A percentile compares a stretch with the other conserved stretches of the same genome.
Conservation (phyloP, 1,140 invertebrate species). For the Sinonovacula constricta region DNA sequence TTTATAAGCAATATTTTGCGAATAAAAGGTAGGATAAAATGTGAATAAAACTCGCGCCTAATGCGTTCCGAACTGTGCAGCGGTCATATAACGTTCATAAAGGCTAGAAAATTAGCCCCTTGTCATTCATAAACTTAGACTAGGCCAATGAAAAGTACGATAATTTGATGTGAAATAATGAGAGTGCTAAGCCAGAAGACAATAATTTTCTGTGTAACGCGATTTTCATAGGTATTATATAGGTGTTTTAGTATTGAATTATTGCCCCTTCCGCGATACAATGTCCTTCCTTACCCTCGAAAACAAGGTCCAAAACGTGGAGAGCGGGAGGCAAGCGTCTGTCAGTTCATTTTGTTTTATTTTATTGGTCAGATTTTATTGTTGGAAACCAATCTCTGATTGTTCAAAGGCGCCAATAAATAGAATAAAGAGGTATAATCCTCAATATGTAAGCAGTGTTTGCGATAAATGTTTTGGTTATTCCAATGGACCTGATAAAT, state of each 20-base stretch:
- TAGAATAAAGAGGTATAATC: no score
- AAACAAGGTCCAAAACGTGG: background rate
- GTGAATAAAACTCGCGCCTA: conserved; percentile 26
- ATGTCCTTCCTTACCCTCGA: conserved; percentile 9
- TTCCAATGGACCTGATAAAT: no score
- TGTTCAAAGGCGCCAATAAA: no score
- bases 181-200: conserved; percentile 6
- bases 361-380: no score
- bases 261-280: background rate
- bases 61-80: background rate
- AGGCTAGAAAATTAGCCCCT: background rate
- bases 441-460: no score
- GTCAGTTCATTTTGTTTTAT: background rate
- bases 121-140: background rate
- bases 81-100: conserved; percentile 15
- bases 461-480: no score
- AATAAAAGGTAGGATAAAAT: conserved; percentile 30
- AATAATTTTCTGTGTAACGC: conserved; percentile 26
- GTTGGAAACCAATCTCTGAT: no score
- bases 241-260: conserved; percentile 23
- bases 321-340: background rate
- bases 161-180: conserved; percentile 26
- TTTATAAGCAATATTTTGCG: background rate
- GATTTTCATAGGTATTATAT: conserved; percentile 20
- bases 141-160: background rate